Evolutionary conservation across 1,140 invertebrate species (phyloP), one percentile per base, ranked within the genome.

Genomic region (Zaprionus capensis): DNA sequence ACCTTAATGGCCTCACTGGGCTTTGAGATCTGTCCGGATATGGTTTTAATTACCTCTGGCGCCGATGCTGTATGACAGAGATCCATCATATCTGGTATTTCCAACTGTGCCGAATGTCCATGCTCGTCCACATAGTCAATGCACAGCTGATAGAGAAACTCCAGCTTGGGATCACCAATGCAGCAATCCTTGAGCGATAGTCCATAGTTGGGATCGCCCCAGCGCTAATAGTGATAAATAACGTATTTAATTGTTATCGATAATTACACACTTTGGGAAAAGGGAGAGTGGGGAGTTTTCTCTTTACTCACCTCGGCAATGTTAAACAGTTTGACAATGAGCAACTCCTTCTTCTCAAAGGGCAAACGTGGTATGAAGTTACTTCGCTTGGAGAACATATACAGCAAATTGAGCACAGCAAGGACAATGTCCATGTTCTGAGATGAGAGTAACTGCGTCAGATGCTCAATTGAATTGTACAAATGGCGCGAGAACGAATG

Each of bases 331-430:
- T 96, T 94, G n/a, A 95, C 94, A 36, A 98, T 93, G 26, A 98
- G 93, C 41, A 95, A 95, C 88, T 96, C 95, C 80, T 96, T 94
- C 84, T 97, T 97, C 58, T 97, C 96, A 83, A 94, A 94, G 82
- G 95, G 95, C 78, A 98, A 93, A 75, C 97, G 94, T 61, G 97
- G 96, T 80, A 98, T 97, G 86, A 98, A 98, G 93, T 98, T 98
- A 92, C 97, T 97, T 75, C 97, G 94, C 94, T 98, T 98, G 81
- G 97, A 98, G 93, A 98, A 98, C 94, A 98, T 98, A 93, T 98
- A 98, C 7, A 98, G 94, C 70, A 98, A 94, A 93, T 97, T 97
- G 56, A 98, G 94, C 51, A 98, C 97, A 80, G 95, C 96, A 62
- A 98, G 94, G n/a, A 98, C 96, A 72, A 98, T 95, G 74, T 96